Base-by-base conservation (phyloP, 2,888 invertebrate species). In the Pristionchus maxplancki region DNA sequence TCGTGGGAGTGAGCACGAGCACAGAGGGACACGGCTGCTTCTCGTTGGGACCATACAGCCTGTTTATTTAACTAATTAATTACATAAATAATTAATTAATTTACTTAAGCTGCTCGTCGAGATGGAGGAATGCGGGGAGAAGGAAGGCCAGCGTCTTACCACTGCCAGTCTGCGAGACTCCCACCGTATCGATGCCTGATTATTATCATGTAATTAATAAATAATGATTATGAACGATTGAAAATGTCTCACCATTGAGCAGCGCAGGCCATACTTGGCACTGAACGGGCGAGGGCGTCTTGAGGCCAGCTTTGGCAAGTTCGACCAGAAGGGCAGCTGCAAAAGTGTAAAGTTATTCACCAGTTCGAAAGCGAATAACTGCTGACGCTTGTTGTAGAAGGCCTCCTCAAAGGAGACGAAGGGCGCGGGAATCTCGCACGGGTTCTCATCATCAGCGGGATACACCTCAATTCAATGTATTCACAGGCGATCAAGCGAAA, bases 111-210 rank as follows among this genome's bases (percentile, higher is more conserved):
- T 98, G 98, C 0, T 96, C 96, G 91, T 97, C 97, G 90, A 98
- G 97, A 94, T 98, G 98, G 91, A 98, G 97, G 92, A 98, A 96
- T 20, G 97, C 98, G 15, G 98, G 98, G 88, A 98, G 95, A 0
- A 91, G 89, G 64, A 91, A 91, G 5, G 91, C 91, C 88, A 98
- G 95, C 0, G 98, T 98, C 89, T 93, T 94, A 95, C 96, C 96
- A 31, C 97, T 97, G 88, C 97, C 97, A 11, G 97, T 97, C 95
- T 98, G 98, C 0, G 98, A 98, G 90, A 98, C 98, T 24, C 98
- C 98, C 95, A 98, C 98, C 95, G 98, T 95, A 95, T 98, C 98
- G 94, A 71, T 86, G 1, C 86, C 86, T 86, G 31, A 37, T 0
- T 5, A 64, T 48, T 50, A 50, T 31, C n/a, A 58, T 48, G 15